A percentile compares a stretch with the other conserved stretches of the same genome.
phyloP scores from a whole-genome alignment of 2,113 vertebrate genomes.

The Mustelus asterias region DNA sequence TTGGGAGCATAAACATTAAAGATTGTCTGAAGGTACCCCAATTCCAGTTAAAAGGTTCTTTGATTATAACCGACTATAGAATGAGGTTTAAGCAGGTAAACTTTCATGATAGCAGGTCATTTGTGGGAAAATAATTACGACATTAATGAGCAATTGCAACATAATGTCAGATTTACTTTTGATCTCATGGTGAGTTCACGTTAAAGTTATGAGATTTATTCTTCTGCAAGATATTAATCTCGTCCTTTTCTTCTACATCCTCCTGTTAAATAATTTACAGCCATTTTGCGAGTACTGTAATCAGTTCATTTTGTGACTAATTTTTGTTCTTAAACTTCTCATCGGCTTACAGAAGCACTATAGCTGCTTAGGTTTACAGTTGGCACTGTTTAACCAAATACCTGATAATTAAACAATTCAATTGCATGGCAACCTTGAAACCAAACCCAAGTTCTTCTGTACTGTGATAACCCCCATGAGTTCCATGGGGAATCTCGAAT shows the following conservation, averaged over 20 bases:
- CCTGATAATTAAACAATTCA: neutral
- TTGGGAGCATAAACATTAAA: neutral
- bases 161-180: neutral
- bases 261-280: neutral
- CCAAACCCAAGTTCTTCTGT: neutral
- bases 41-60: neutral
- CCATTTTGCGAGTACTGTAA: neutral
- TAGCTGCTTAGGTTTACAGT: neutral
- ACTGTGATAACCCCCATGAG: too few species aligned
- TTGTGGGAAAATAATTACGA: neutral
- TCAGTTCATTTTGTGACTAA: neutral
- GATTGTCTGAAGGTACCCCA: neutral
- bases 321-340: conserved; percentile 4
- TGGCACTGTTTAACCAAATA: neutral
- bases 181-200: neutral
- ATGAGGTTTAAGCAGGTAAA: neutral
- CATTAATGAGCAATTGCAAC: neutral
- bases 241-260: neutral
- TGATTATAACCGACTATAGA: neutral
- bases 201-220: neutral
- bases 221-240: neutral
- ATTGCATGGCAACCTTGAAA: neutral
- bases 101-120: neutral
- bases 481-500: too few species aligned
- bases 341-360: neutral